phyloP scores from a whole-genome alignment of 2,888 invertebrate genomes.

The Sericinus montela region DNA sequence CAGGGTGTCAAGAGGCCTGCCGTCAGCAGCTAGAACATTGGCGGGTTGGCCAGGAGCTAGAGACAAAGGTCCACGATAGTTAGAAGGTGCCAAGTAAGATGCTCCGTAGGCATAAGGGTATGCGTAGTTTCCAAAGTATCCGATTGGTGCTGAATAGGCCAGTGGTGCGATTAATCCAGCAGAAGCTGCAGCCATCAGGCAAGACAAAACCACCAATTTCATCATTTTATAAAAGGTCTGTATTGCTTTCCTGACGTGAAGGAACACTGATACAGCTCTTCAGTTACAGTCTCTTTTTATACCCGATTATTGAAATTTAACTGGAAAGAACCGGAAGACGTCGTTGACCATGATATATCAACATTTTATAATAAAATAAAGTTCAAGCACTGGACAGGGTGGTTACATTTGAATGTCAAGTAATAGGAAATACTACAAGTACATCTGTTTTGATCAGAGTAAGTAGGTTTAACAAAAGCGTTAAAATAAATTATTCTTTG shows the following conservation, averaged over 20 bases:
- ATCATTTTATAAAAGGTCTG: constrained; percentile 72
- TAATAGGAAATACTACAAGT: constrained; percentile 4
- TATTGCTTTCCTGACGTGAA: constrained; percentile 47
- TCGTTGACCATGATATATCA: constrained; percentile 51
- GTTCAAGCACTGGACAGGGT: background rate
- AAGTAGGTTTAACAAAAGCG: too few species aligned
- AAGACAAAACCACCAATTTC: constrained; percentile 81
- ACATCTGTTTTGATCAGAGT: too few species aligned
- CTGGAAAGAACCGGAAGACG: constrained; percentile 46
- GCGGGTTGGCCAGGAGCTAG: constrained; percentile 68
- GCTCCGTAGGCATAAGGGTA: constrained; percentile 36
- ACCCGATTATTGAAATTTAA: constrained; percentile 34
- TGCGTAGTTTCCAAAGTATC: constrained; percentile 2
- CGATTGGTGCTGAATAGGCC: constrained; percentile 23
- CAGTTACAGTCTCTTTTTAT: constrained; percentile 42
- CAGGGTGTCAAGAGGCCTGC: constrained; percentile 66
- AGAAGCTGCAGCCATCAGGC: constrained; percentile 78
- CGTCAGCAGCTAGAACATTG: constrained; percentile 60
- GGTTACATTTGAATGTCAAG: constrained; percentile 6
- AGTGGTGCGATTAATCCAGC: constrained; percentile 43
- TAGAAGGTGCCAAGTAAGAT: constrained; percentile 37
- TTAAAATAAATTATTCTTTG: too few species aligned
- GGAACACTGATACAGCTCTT: constrained; percentile 55
- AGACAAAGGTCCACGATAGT: constrained; percentile 64
- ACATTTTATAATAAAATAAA: constrained; percentile 35